A percentile compares a stretch with the other conserved stretches of the same genome.
Evolutionary conservation across 1,140 invertebrate species (phyloP).

Genomic region (Trichonephila clavata): DNA sequence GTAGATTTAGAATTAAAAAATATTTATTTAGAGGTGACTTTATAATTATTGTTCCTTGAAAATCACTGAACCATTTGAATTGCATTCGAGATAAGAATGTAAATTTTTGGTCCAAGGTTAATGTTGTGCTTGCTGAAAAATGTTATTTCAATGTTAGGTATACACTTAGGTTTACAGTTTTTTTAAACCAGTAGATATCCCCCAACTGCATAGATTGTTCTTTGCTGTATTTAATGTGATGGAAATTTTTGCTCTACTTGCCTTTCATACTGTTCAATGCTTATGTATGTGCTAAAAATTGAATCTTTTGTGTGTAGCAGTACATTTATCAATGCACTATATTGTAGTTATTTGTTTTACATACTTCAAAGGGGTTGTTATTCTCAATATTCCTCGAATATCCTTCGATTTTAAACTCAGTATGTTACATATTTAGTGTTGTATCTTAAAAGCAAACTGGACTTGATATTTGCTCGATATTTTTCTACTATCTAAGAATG

Average conservation of each 20-base stretch:
- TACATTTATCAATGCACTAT: not conserved
- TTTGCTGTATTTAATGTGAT: not conserved
- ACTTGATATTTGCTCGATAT: no score
- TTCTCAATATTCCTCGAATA: not conserved
- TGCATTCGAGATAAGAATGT: not conserved
- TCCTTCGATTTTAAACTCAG: not conserved
- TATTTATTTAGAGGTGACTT: no score
- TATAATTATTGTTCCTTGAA: no score
- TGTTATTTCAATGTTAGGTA: not conserved
- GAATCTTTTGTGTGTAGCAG: not conserved
- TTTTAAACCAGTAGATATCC: not conserved
- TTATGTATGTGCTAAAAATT: constrained; percentile 4
- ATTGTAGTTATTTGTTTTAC: not conserved
- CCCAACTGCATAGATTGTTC: not conserved
- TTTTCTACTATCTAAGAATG: no score
- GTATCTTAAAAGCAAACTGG: no score
- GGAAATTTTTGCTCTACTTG: not conserved
- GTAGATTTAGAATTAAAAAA: no score
- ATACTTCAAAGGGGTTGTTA: not conserved
- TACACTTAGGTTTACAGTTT: not conserved
- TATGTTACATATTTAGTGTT: no score
- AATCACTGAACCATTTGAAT: no score
- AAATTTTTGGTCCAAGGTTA: not conserved
- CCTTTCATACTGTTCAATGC: not conserved
- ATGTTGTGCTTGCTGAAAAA: constrained; percentile 15